These are phyloP conservation scores for Eulemur macaco DNA, from an alignment of 2,113 vertebrate genomes.

Conservation along the genomic window DNA sequence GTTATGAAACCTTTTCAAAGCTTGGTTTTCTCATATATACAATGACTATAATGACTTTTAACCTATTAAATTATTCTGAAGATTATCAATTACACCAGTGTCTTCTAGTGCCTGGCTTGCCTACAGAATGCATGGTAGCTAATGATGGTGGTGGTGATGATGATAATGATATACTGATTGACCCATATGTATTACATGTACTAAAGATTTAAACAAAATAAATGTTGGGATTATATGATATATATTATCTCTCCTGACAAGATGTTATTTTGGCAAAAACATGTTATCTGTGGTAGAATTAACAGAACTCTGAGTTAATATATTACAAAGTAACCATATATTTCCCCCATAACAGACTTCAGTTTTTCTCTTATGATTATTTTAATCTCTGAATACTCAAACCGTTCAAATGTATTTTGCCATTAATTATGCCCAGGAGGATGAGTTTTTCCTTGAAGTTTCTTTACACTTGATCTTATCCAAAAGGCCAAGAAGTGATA, in stretches of 20 bases:
- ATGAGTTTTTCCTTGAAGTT: not conserved
- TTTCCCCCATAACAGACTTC: not conserved
- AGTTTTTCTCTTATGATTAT: not conserved
- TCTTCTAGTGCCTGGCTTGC: not conserved
- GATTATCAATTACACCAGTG: not conserved
- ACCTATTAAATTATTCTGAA: not conserved
- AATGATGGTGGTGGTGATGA: not conserved
- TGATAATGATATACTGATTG: not conserved
- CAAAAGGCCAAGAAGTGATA: no score
- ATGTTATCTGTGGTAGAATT: not conserved
- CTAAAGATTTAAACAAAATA: not conserved
- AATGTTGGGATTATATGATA: not conserved
- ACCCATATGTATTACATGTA: not conserved
- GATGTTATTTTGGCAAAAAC: not conserved
- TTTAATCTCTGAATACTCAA: constrained; percentile 13
- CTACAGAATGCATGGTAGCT: not conserved
- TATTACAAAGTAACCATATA: not conserved
- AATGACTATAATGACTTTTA: not conserved
- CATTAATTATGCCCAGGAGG: not conserved
- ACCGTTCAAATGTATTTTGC: not conserved
- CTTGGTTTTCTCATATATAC: not conserved
- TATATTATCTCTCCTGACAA: not conserved
- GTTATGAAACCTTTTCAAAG: not conserved
- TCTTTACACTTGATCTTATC: not conserved
- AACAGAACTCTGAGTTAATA: not conserved